These are phyloP conservation scores for Anodontia alba DNA, from an alignment of 2,888 invertebrate genomes.

Conservation along the genomic window DNA sequence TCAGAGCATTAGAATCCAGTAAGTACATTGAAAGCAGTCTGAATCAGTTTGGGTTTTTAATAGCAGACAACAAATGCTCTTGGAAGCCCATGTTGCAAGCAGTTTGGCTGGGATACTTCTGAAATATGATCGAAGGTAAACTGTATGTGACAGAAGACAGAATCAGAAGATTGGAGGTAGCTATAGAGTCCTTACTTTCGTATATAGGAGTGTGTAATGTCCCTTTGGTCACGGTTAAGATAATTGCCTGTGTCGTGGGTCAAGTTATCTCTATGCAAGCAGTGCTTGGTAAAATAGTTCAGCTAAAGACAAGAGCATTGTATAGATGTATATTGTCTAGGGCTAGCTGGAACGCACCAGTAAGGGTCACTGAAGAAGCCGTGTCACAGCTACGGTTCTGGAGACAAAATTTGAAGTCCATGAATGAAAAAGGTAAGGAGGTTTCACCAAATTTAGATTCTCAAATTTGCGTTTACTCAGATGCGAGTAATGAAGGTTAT, in stretches of 20 bases:
- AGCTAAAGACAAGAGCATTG: slow-evolving; percentile 24
- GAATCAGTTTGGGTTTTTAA: slow-evolving; percentile 51
- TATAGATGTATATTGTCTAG: slow-evolving; percentile 32
- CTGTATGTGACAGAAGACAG: slow-evolving; percentile 37
- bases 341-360: slow-evolving; percentile 41
- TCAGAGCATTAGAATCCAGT: slow-evolving; percentile 13
- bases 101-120: slow-evolving; percentile 48
- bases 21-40: slow-evolving; percentile 32
- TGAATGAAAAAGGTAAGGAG: slow-evolving; percentile 24
- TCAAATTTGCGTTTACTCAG: slow-evolving; percentile 28
- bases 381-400: slow-evolving; percentile 28
- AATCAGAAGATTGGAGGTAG: slow-evolving; percentile 17
- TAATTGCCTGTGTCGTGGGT: slow-evolving; percentile 39
- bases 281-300: slow-evolving; percentile 30
- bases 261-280: slow-evolving; percentile 41
- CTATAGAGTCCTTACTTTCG: not conserved
- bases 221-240: slow-evolving; percentile 24
- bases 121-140: slow-evolving; percentile 33
- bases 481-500: slow-evolving; percentile 45
- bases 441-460: not conserved
- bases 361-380: slow-evolving; percentile 27
- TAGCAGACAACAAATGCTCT: slow-evolving; percentile 56
- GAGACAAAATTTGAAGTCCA: slow-evolving; percentile 21
- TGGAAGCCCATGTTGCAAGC: slow-evolving; percentile 38
- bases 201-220: not conserved